Percentiles rank a stretch among this genome's conserved stretches.
Conservation (phyloP, 1,140 invertebrate species). For the Dreissena rostriformis region DNA sequence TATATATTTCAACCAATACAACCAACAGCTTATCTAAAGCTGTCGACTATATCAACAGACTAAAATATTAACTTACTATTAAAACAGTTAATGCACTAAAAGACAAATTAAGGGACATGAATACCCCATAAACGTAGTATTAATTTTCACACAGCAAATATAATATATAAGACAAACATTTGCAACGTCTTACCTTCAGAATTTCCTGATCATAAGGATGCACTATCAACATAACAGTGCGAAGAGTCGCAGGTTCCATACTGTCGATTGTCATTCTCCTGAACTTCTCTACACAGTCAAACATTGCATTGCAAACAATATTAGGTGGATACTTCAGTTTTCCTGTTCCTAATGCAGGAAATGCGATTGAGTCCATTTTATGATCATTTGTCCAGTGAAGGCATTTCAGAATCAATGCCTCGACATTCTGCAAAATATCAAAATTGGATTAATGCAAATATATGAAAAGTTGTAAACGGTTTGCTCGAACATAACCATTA, state of each 20-base stretch:
- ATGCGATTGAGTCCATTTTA: slow-evolving; percentile 32
- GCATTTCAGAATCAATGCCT: slow-evolving; percentile 2
- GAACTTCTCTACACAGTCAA: slow-evolving; percentile 35
- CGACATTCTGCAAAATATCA: slow-evolving; percentile 27
- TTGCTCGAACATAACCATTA: too few species aligned
- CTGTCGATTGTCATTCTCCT: not conserved
- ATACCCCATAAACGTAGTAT: too few species aligned
- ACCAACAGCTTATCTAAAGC: too few species aligned
- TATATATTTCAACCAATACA: too few species aligned
- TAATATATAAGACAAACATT: too few species aligned
- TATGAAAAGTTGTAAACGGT: too few species aligned
- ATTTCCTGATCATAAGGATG: slow-evolving; percentile 24
- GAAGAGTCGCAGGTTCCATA: not conserved
- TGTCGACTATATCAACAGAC: too few species aligned
- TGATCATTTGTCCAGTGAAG: not conserved
- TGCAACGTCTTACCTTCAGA: slow-evolving; percentile 8
- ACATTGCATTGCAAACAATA: slow-evolving; percentile 30
- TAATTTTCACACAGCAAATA: too few species aligned
- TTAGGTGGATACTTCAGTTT: slow-evolving; percentile 31
- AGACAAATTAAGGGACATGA: too few species aligned
- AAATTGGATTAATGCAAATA: too few species aligned
- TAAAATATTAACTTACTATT: too few species aligned
- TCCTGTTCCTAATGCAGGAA: slow-evolving; percentile 52
- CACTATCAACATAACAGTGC: slow-evolving; percentile 30
- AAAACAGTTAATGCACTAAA: too few species aligned